A percentile compares a stretch with the other conserved stretches of the same genome.
Evolutionary conservation across 2,797 vertebrate genomes (phyloP).

Genomic region (Peromyscus aztecus): DNA sequence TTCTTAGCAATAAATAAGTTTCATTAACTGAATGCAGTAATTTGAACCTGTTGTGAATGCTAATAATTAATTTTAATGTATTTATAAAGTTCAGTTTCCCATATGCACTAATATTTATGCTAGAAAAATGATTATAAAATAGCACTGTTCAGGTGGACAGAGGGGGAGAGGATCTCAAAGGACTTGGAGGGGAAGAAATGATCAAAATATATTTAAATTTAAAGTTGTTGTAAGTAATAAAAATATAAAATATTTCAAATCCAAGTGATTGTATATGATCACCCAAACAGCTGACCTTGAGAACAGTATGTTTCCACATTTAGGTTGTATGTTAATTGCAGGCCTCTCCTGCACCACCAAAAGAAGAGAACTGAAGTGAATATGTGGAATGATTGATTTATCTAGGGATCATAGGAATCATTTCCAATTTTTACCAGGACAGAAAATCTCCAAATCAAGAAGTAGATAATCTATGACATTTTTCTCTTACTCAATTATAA

Average conservation of each 20-base stretch:
- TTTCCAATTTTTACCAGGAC: neutral
- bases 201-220: neutral
- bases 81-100: slow-evolving; percentile 49
- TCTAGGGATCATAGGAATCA: neutral
- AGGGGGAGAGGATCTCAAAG: neutral
- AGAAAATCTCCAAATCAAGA: slow-evolving; percentile 2
- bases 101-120: neutral
- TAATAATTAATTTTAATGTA: slow-evolving; percentile 16
- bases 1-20: slow-evolving; percentile 2
- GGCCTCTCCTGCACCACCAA: neutral
- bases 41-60: neutral
- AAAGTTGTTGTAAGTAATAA: neutral
- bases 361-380: neutral
- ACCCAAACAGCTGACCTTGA: neutral
- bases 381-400: neutral
- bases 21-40: slow-evolving; percentile 6
- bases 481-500: neutral
- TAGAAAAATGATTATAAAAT: slow-evolving; percentile 30
- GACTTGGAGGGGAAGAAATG: neutral
- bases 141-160: neutral
- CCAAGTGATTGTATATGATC: neutral
- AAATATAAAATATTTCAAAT: neutral
- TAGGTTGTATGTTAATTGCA: neutral
- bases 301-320: neutral
- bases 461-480: neutral